Conservation (phyloP, 2,888 invertebrate genomes). For the Drosophila birchii region DNA sequence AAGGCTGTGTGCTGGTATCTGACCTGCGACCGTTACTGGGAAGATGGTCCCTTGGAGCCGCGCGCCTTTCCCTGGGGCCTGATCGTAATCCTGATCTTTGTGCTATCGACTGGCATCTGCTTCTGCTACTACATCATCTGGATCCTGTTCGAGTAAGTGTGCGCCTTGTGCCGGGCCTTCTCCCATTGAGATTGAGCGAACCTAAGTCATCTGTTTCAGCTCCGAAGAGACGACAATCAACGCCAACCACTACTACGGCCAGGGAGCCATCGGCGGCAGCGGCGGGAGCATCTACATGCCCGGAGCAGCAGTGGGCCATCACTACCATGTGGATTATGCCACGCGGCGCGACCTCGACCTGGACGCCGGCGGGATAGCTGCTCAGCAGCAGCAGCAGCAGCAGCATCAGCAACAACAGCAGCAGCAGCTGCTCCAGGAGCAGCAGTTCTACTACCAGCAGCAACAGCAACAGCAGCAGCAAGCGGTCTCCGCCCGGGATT, state of each 20-base stretch:
- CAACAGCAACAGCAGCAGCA: slow-evolving; percentile 53
- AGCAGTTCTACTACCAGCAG: slow-evolving; percentile 63
- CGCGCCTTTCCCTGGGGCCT: slow-evolving; percentile 93
- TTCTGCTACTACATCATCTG: slow-evolving; percentile 97
- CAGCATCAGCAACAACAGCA: slow-evolving; percentile 9
- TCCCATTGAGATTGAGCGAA: slow-evolving; percentile 78
- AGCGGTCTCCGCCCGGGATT: slow-evolving; percentile 64
- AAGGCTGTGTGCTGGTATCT: slow-evolving; percentile 96
- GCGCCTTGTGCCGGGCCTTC: slow-evolving; percentile 15
- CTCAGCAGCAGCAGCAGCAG: slow-evolving; percentile 57
- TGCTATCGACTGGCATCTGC: slow-evolving; percentile 92
- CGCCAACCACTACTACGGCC: slow-evolving; percentile 64
- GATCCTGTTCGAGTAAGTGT: slow-evolving; percentile 95
- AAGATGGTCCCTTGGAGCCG: slow-evolving; percentile 90
- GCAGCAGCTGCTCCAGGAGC: slow-evolving; percentile 58
- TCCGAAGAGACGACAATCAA: slow-evolving; percentile 85
- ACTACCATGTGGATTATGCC: slow-evolving; percentile 70
- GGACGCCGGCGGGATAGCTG: slow-evolving; percentile 73
- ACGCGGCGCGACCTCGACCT: slow-evolving; percentile 61
- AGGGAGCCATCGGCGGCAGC: slow-evolving; percentile 50
- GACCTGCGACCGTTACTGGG: slow-evolving; percentile 96
- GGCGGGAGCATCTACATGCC: slow-evolving; percentile 76
- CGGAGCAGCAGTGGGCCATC: slow-evolving; percentile 59
- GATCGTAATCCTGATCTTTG: slow-evolving; percentile 91
- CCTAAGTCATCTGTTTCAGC: slow-evolving; percentile 83